These are phyloP conservation scores for Heteropelma amictum DNA, from an alignment of 2,888 invertebrate species.

Conservation along the genomic window DNA sequence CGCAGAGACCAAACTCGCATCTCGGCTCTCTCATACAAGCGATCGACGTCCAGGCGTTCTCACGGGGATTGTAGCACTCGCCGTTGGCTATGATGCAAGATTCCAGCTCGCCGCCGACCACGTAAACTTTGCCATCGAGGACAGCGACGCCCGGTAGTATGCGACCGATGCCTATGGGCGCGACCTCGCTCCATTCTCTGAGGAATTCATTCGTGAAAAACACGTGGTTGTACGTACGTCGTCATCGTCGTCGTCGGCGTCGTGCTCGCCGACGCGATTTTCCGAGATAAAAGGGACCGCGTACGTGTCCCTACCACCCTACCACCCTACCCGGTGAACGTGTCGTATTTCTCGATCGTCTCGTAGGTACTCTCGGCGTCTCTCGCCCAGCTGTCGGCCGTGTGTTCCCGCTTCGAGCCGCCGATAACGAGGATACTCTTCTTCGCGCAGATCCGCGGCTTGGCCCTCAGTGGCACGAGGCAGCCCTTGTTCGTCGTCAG, in stretches of 20 bases:
- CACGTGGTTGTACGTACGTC: not conserved
- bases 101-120: conserved; percentile 94
- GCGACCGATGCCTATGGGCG: conserved; percentile 90
- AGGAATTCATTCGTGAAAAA: conserved; percentile 50
- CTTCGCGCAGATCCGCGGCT: conserved; percentile 90
- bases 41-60: conserved; percentile 79
- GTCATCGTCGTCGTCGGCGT: not conserved
- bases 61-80: conserved; percentile 89
- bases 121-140: conserved; percentile 91
- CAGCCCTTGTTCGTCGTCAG: conserved; percentile 87
- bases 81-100: conserved; percentile 93
- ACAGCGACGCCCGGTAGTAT: conserved; percentile 93
- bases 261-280: not conserved
- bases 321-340: conserved; percentile 86
- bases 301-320: too few species aligned
- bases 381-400: conserved; percentile 84
- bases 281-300: not conserved
- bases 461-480: conserved; percentile 86
- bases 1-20: conserved; percentile 93
- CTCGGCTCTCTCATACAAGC: conserved; percentile 87
- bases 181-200: conserved; percentile 89
- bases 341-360: conserved; percentile 90
- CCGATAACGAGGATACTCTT: conserved; percentile 94
- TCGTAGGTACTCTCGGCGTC: conserved; percentile 90
- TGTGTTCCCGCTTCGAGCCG: conserved; percentile 89